These are phyloP conservation scores for Diadegma fenestrale DNA, from an alignment of 2,888 invertebrate species.

Conservation along the genomic window DNA sequence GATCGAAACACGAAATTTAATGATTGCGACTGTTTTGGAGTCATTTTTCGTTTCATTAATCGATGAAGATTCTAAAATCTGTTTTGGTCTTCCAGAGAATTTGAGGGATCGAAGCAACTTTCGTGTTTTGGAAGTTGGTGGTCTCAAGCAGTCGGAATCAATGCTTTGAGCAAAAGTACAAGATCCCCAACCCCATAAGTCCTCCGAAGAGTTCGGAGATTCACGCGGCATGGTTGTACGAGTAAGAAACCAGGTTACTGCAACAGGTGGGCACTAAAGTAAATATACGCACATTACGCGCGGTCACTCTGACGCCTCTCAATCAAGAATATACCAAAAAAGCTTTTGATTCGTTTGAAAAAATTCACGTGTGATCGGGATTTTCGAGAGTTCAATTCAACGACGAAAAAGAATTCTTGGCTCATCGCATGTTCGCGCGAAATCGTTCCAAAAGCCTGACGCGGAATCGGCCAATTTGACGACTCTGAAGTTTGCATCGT, in stretches of 20 bases:
- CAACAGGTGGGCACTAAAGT: constrained; percentile 84
- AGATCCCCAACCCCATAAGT: constrained; percentile 74
- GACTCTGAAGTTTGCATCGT: too few species aligned
- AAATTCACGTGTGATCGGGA: not conserved
- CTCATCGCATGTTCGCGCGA: not conserved
- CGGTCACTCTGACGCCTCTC: constrained; percentile 73
- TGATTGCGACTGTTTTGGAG: not conserved
- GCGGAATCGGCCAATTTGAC: too few species aligned
- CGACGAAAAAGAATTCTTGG: too few species aligned
- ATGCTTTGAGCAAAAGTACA: constrained; percentile 71
- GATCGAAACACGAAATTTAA: too few species aligned
- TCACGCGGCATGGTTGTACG: constrained; percentile 75
- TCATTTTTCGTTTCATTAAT: not conserved
- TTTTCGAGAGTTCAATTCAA: not conserved
- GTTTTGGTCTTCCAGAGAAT: not conserved
- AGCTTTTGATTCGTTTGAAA: constrained; percentile 69
- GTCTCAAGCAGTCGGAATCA: not conserved
- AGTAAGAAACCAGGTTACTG: constrained; percentile 82
- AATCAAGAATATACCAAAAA: constrained; percentile 67
- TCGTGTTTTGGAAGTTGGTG: constrained; percentile 46
- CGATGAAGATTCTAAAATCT: not conserved
- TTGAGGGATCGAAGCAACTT: not conserved
- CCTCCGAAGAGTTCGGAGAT: constrained; percentile 80
- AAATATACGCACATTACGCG: constrained; percentile 82
- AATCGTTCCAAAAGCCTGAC: not conserved